Evolutionary conservation across 2,113 vertebrate species (phyloP), one percentile per base, ranked within the genome.

Genomic region (Zosterops japonicus): DNA sequence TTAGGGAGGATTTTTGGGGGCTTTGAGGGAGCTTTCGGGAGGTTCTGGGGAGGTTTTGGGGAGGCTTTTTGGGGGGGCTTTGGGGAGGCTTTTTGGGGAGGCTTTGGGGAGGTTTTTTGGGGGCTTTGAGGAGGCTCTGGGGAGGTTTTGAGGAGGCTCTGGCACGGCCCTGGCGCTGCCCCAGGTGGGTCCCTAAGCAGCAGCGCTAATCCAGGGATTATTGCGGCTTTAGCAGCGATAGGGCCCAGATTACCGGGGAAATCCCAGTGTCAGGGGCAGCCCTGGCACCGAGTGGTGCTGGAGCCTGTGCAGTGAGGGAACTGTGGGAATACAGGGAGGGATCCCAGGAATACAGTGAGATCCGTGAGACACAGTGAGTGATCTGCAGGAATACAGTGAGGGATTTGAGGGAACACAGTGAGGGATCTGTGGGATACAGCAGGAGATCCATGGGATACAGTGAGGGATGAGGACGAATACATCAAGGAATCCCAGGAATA

Each of bases 141-240:
- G 46, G 77, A 56, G n/a, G 84, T 60, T 42, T 8, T 46, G 39
- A 39, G 39, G 39, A 39, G 39, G 39, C 39, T 39, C 39, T 39
- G 39, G 39, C 39, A 39, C 39, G 12, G 39, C 39, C 39, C 39
- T 39, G 39, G 39, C 39, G 11, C 39, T 39, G 39, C 39, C 36
- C 49, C 79, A 56, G 89, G 87, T 82, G 95, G 89, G 83, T 59
- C 71, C 56, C 78, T 49, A 86, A 97, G 79, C 82, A 35, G 8
- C 87, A 4, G 92, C 14, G 8, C 70, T 95, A 56, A 96, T 56
- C 94, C 35, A 1, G 64, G 95, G 90, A 96, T 90, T 87, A 94
- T 31, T 35, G 84, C 82, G 11, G 94, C 77, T 96, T 93, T 94
- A 72, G 75, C 78, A 96, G 88, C 49, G 59, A 93, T 83, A 84